Conservation (phyloP, 2,113 vertebrate genomes). For the Scophthalmus maximus region DNA sequence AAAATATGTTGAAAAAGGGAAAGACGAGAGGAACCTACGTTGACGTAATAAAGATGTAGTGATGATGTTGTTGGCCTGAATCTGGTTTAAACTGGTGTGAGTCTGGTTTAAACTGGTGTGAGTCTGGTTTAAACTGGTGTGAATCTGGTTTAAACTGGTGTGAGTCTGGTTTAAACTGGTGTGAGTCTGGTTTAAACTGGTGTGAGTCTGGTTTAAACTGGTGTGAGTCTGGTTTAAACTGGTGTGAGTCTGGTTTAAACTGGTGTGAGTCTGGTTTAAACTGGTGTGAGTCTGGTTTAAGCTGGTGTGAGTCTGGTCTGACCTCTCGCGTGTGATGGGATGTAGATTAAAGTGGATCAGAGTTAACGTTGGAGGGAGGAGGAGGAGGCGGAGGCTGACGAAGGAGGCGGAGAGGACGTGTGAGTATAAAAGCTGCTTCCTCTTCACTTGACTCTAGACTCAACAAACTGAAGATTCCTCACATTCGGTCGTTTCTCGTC, state of each 20-base stretch:
- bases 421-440: slow-evolving; percentile 48
- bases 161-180: background rate
- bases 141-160: no score
- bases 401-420: background rate
- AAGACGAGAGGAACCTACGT: no score
- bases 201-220: no score
- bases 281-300: background rate
- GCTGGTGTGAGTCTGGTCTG: no score
- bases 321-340: no score
- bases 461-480: slow-evolving; percentile 6
- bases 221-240: background rate
- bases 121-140: no score
- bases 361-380: background rate
- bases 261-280: no score
- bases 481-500: background rate
- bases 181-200: no score
- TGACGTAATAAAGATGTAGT: background rate
- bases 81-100: background rate
- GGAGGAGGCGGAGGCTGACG: background rate
- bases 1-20: no score
- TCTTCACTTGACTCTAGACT: slow-evolving; percentile 34
- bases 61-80: no score
- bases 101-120: no score
- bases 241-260: no score
- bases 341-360: background rate